Percentiles rank a stretch among this genome's conserved stretches.
Evolutionary conservation across 2,113 vertebrate species (phyloP).

Genomic region (Tragelaphus scriptus): DNA sequence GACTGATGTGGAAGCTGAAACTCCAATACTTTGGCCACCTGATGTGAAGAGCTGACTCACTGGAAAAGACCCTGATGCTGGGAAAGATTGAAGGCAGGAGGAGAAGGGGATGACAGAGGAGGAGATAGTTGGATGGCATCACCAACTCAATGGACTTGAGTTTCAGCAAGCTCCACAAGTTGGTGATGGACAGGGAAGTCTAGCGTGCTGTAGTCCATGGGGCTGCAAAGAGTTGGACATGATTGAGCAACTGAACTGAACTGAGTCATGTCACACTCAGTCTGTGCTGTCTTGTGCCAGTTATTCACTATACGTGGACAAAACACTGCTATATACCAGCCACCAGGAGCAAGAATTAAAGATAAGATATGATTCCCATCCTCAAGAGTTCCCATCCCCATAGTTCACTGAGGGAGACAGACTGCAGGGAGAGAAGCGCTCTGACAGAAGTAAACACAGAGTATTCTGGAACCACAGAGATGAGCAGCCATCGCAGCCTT

Average conservation of each 20-base stretch:
- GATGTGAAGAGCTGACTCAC: neutral
- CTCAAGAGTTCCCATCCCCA: neutral
- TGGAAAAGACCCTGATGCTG: neutral
- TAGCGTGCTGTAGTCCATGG: neutral
- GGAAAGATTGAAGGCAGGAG: neutral
- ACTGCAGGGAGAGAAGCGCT: neutral
- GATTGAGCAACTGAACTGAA: neutral
- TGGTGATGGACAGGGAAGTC: neutral
- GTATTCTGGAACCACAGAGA: neutral
- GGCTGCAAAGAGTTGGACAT: neutral
- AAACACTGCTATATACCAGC: too few relatives aligned
- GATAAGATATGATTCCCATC: neutral
- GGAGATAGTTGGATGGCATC: neutral
- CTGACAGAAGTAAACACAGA: neutral
- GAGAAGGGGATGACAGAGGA: neutral
- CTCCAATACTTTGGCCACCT: neutral
- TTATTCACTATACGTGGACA: neutral
- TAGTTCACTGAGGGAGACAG: neutral
- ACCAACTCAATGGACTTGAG: neutral
- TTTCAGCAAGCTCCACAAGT: neutral
- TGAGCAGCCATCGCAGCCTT: fast-evolving
- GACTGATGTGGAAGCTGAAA: neutral
- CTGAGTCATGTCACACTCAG: neutral
- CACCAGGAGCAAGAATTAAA: neutral
- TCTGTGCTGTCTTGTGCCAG: neutral